These are phyloP conservation scores for Heliconius himera DNA, from an alignment of 1,140 invertebrate genomes.

Conservation along the genomic window DNA sequence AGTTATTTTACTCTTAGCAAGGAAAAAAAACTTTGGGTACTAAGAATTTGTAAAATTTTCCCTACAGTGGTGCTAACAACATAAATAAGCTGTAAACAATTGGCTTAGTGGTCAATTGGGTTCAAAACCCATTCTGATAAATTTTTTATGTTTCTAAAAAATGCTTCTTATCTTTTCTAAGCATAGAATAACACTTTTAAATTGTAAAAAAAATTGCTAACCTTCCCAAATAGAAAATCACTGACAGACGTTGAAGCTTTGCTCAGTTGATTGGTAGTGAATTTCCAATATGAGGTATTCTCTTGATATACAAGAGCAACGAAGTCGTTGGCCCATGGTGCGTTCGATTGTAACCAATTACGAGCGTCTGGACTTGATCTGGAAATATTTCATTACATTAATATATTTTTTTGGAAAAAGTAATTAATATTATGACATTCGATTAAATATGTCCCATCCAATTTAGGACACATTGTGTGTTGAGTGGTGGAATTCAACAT, in stretches of 20 bases:
- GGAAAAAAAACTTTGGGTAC: no score
- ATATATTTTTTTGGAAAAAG: background rate
- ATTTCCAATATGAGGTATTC: conserved; percentile 82
- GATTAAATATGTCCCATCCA: no score
- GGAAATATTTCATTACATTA: conserved; percentile 30
- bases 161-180: no score
- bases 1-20: no score
- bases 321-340: conserved; percentile 85
- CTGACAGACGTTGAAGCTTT: conserved; percentile 51
- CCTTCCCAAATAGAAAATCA: conserved; percentile 70
- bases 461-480: no score
- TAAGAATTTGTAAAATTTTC: no score
- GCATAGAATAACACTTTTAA: background rate
- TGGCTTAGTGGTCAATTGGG: no score
- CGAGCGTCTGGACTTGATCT: conserved; percentile 84
- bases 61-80: no score
- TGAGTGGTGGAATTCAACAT: no score
- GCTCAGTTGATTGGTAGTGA: conserved; percentile 59
- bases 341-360: conserved; percentile 84
- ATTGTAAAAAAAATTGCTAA: conserved; percentile 24
- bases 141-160: no score
- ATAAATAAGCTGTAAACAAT: no score
- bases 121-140: no score
- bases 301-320: conserved; percentile 87
- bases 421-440: background rate